Base-by-base conservation (phyloP, 1,140 invertebrate species). In the Holotrichia oblita region DNA sequence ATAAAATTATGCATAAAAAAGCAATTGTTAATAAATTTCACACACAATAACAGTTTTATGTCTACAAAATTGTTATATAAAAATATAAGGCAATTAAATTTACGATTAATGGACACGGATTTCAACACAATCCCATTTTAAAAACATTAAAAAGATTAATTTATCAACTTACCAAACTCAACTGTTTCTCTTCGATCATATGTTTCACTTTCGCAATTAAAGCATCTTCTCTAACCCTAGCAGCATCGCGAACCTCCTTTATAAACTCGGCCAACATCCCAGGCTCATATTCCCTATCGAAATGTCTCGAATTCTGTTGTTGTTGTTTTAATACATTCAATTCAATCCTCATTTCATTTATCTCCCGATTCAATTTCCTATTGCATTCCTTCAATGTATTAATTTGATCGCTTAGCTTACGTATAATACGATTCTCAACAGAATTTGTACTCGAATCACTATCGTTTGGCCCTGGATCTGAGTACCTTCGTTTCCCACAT, bases 181-280 rank as follows among this genome's bases (percentile, higher is more conserved):
- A 85, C 48, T 89, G 87, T 41, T 89, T 89, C 64, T 91, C 90
- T 69, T 92, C 91, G 10, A 92, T 87, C 85, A 92, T 88, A 44
- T 90, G 87, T 79, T 90, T 91, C 9, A 92, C 88, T 81, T 90
- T 88, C 78, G 88, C 87, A 22, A 91, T 84, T 78, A 94, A 87
- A 9, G 91, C 91, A 84, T 94, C 93, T 81, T 94, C 93, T 17
- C 93, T 88, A 2, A 92, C 87, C 79, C 91, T 89, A 2, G 93
- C 92, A 17, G 93, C 93, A 84, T 94, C 93, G 79, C 93, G 87
- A 7, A 94, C 92, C 86, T 94, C 93, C 6, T 93, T 89, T 77
- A 94, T 92, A 80, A 94, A 88, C 86, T 94, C 93, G 82, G 89
- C 87, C 82, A 94, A 88, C 89, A 93, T 92, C 80, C 93, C 93